A percentile compares a stretch with the other conserved stretches of the same genome.
Conservation (phyloP, 2,888 invertebrate genomes). For the Lucinisca nassula region DNA sequence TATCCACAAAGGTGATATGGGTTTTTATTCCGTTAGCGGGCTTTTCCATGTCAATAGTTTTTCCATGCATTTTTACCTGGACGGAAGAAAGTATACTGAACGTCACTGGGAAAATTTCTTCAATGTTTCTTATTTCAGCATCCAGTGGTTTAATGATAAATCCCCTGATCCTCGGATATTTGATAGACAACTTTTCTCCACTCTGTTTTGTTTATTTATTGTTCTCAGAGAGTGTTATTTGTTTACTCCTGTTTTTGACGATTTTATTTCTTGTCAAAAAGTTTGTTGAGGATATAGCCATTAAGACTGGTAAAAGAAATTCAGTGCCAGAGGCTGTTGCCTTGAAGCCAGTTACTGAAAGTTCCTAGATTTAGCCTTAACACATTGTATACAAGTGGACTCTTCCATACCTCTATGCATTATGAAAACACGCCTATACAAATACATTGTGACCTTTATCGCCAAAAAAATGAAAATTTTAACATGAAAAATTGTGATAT, state of each 20-base stretch:
- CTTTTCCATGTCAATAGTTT: conserved; percentile 71
- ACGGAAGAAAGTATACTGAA: conserved; percentile 72
- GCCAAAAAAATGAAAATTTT: too few species aligned
- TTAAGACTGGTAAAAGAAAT: background rate
- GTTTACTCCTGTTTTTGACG: conserved; percentile 46
- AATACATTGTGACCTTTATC: too few species aligned
- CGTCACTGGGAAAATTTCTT: conserved; percentile 70
- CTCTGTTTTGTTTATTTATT: conserved; percentile 70
- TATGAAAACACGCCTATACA: too few species aligned
- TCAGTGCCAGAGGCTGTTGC: background rate
- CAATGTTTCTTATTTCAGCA: conserved; percentile 67
- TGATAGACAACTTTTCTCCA: conserved; percentile 69
- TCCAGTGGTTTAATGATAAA: conserved; percentile 67
- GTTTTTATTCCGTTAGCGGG: conserved; percentile 64
- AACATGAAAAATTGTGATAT: too few species aligned
- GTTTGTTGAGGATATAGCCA: conserved; percentile 22
- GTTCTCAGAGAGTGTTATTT: conserved; percentile 47
- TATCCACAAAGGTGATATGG: conserved; percentile 62
- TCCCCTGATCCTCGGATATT: conserved; percentile 69
- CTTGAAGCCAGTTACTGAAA: background rate
- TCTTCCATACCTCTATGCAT: too few species aligned
- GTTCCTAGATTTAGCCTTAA: too few species aligned
- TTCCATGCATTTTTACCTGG: conserved; percentile 73
- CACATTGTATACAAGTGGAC: too few species aligned
- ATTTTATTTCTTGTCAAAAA: conserved; percentile 51